Conservation (phyloP, 2,797 vertebrate genomes). For the Anguilla pacifica region DNA sequence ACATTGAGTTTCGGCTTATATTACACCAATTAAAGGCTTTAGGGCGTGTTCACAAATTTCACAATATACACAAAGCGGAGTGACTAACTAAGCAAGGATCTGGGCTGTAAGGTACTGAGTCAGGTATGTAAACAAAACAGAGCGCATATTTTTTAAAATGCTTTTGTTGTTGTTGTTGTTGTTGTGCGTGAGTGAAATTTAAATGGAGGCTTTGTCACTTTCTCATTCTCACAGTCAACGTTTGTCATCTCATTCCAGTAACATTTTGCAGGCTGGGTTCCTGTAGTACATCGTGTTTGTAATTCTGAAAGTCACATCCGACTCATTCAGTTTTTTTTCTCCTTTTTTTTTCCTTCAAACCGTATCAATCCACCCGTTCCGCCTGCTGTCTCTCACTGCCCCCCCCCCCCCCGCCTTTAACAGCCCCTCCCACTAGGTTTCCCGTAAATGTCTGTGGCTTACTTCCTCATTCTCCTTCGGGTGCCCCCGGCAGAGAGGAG, state of each 20-base stretch:
- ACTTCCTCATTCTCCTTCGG: constrained; percentile 76
- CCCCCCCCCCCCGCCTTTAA: constrained; percentile 62
- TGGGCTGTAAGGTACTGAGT: not conserved
- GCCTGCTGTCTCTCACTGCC: constrained; percentile 49
- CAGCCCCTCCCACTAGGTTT: constrained; percentile 65
- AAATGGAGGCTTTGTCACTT: not conserved
- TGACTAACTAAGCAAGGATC: not conserved
- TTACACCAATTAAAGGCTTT: not conserved
- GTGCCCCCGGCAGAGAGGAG: constrained; percentile 50
- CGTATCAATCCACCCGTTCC: constrained; percentile 52
- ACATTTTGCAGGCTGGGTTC: not conserved
- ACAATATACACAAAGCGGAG: not conserved
- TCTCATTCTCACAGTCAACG: not conserved
- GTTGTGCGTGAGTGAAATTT: not conserved
- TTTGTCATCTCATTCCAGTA: not conserved
- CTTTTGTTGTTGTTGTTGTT: not conserved
- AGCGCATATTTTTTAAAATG: not conserved
- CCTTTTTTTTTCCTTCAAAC: constrained; percentile 20
- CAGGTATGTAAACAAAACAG: not conserved
- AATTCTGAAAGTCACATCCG: constrained; percentile 19
- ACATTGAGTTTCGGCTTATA: not conserved
- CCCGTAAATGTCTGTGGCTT: constrained; percentile 71
- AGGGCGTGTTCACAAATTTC: constrained; percentile 10
- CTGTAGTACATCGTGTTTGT: constrained; percentile 4
- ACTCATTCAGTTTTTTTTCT: constrained; percentile 5